phyloP scores from a whole-genome alignment of 2,113 vertebrate genomes.

The Limanda limanda region DNA sequence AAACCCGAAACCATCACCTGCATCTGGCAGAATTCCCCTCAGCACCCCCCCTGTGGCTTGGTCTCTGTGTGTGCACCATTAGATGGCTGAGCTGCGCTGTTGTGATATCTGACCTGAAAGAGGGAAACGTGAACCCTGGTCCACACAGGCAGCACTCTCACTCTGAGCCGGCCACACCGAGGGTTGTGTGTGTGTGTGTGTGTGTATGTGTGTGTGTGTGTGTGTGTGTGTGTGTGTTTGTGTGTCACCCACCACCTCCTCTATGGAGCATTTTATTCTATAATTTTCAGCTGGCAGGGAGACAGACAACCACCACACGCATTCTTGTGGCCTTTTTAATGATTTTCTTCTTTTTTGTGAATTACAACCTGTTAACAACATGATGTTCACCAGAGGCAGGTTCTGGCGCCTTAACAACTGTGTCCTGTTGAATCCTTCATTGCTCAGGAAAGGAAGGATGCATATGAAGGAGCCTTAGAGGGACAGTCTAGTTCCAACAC shows the following conservation, averaged over 20 bases:
- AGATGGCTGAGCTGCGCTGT: constrained; percentile 10
- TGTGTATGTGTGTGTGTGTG: no score
- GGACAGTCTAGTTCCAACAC: no score
- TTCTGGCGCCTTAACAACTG: no score
- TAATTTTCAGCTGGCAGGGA: constrained; percentile 24
- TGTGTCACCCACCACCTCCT: constrained; percentile 36
- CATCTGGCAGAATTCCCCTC: constrained; percentile 11
- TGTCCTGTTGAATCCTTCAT: no score
- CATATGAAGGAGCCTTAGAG: no score
- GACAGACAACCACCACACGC: constrained; percentile 8
- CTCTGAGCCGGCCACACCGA: constrained; percentile 22
- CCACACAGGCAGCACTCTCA: constrained; percentile 24
- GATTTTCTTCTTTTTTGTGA: not conserved
- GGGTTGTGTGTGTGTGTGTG: constrained; percentile 21
- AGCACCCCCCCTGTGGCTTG: constrained; percentile 13
- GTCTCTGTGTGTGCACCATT: constrained; percentile 37
- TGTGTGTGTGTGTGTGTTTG: no score
- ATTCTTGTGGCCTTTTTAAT: not conserved
- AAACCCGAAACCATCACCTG: not conserved
- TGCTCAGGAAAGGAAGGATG: no score
- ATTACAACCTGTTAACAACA: constrained; percentile 22
- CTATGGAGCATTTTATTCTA: constrained; percentile 42
- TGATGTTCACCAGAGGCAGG: not conserved
- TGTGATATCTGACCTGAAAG: constrained; percentile 58
- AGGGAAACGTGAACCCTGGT: constrained; percentile 58